Base-by-base conservation (phyloP, 2,888 invertebrate genomes). In the Coecobrya sp. region DNA sequence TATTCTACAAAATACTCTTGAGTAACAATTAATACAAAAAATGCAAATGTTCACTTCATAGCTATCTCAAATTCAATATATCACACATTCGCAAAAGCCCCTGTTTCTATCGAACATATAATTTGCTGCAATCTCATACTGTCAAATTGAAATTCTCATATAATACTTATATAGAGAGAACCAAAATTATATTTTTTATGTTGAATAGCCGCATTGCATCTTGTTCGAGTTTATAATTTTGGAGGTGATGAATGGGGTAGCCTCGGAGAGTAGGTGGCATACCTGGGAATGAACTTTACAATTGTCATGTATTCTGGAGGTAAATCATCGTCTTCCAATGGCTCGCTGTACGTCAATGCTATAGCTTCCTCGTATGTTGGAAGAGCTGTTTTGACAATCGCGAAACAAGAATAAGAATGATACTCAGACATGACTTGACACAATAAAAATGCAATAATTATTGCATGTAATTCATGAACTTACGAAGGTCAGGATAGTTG, bases 351-450 rank as follows among this genome's bases (percentile, higher is more conserved):
- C n/a, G 88, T 10, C 62, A 92, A 22, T 8, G 81, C 85, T 42
- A 91, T 91, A 10, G 93, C 93, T 30, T 93, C 93, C 22, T 92
- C 91, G 82, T 93, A 93, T 3, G 88, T 79, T 27, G 93, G 93
- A 10, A 84, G 92, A 86, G 93, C 93, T 93, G 55, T 36, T 30
- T 25, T 13, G 16, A 62, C 3, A 7, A 4, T 7, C 2, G 36
- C 36, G 7, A 36, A 36, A n/a, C n/a, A n/a, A n/a, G n/a, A n/a
- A n/a, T n/a, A n/a, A 36, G 7, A 36, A 4, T 36, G 3, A 36
- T 36, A 36, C 7, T 36, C 3, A 36, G 2, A 7, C 7, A 36
- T 62, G 42, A n/a, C 42, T 4, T 42, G 4, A 13, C 49, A 49
- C 49, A 49, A 49, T 49, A 65, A 1, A 76, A 1, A n/a, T n/a